These are phyloP conservation scores for Drosophila subquinaria DNA, from an alignment of 2,888 invertebrate genomes.

Conservation along the genomic window DNA sequence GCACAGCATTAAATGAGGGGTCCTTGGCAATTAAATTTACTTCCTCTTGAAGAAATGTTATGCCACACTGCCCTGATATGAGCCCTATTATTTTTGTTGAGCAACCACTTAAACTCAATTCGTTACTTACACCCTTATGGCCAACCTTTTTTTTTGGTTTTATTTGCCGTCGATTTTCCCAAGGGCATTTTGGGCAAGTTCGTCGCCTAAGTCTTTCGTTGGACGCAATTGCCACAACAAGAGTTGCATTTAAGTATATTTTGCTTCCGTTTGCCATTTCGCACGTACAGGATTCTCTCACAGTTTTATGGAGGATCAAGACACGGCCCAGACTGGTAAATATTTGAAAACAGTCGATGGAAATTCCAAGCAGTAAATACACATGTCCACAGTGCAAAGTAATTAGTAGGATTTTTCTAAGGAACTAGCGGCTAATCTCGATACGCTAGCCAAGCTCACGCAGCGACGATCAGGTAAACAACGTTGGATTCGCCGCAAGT, in stretches of 20 bases:
- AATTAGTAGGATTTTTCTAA: slow-evolving; percentile 64
- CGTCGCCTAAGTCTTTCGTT: slow-evolving; percentile 53
- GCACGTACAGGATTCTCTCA: slow-evolving; percentile 50
- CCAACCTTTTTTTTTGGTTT: background rate
- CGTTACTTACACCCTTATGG: slow-evolving; percentile 30
- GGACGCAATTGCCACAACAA: slow-evolving; percentile 30
- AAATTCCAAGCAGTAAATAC: slow-evolving; percentile 48
- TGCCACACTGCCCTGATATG: slow-evolving; percentile 6
- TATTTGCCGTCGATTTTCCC: slow-evolving; percentile 15
- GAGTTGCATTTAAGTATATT: slow-evolving; percentile 43
- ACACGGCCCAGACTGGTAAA: slow-evolving; percentile 42
- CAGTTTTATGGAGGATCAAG: slow-evolving; percentile 26
- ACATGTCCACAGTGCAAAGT: slow-evolving; percentile 47
- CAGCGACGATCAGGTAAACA: slow-evolving; percentile 41
- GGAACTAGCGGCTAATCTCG: slow-evolving; percentile 63
- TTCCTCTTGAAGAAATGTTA: background rate
- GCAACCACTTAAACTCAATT: slow-evolving; percentile 6
- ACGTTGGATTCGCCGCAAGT: slow-evolving; percentile 50
- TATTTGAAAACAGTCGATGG: slow-evolving; percentile 51
- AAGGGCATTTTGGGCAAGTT: slow-evolving; percentile 39
- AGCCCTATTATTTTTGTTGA: slow-evolving; percentile 17
- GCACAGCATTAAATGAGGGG: slow-evolving; percentile 13
- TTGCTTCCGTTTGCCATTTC: slow-evolving; percentile 67
- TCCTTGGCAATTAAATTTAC: slow-evolving; percentile 5
- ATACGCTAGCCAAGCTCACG: slow-evolving; percentile 41